These are phyloP conservation scores for Myoxocephalus aenaeus DNA, from an alignment of 2,797 vertebrate species.

Conservation along the genomic window DNA sequence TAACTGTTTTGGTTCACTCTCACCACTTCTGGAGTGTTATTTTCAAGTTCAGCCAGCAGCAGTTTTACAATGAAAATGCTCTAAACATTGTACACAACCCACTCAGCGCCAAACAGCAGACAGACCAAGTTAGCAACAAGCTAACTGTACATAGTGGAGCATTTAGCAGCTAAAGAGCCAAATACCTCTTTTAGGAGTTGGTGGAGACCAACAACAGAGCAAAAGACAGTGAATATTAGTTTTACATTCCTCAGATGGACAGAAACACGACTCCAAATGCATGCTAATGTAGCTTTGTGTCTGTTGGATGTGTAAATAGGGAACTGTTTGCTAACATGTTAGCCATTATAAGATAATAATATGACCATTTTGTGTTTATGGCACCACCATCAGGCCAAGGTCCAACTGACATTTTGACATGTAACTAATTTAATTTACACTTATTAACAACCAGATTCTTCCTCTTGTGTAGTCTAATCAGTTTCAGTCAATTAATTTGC, in stretches of 20 bases:
- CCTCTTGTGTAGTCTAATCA: not conserved
- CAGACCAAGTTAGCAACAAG: too few relatives aligned
- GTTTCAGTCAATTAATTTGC: not conserved
- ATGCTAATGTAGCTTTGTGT: not conserved
- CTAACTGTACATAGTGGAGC: not conserved
- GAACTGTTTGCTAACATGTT: not conserved
- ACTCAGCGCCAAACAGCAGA: not conserved
- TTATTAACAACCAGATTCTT: not conserved
- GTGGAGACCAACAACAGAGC: not conserved
- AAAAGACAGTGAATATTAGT: not conserved
- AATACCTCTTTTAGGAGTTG: not conserved
- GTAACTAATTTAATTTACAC: not conserved
- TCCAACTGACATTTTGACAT: constrained; percentile 1
- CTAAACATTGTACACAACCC: not conserved
- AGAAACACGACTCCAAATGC: not conserved
- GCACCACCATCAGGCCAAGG: not conserved
- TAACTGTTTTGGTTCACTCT: not conserved
- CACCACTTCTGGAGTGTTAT: not conserved
- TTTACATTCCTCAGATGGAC: not conserved
- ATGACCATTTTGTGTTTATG: not conserved
- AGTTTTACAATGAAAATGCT: not conserved
- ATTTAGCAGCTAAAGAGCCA: not conserved
- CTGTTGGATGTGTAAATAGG: not conserved
- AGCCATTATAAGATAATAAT: not conserved
- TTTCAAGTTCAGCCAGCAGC: not conserved